Conservation (phyloP, 1,140 invertebrate species). For the Drosophila lacteicornis region DNA sequence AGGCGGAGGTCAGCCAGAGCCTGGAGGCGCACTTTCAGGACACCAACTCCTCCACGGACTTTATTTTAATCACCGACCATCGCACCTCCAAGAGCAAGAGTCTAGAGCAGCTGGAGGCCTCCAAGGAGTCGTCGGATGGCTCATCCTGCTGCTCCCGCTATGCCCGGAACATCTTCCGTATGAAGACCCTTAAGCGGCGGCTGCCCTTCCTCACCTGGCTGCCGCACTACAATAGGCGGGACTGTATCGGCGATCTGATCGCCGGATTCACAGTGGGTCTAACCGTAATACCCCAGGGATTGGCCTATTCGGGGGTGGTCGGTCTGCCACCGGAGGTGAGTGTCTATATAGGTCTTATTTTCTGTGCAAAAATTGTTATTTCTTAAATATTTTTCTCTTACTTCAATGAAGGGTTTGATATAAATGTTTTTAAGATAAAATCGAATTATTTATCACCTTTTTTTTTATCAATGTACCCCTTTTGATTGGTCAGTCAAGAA, state of each 20-base stretch:
- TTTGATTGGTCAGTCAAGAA: slow-evolving; percentile 16
- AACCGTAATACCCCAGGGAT: slow-evolving; percentile 92
- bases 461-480: background rate
- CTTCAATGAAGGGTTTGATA: background rate
- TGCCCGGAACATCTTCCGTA: slow-evolving; percentile 70
- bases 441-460: background rate
- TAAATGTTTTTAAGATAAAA: fast-evolving
- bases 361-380: background rate
- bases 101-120: slow-evolving; percentile 67
- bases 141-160: slow-evolving; percentile 49
- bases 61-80: slow-evolving; percentile 77
- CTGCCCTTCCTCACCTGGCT: slow-evolving; percentile 91
- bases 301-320: slow-evolving; percentile 94
- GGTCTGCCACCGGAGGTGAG: slow-evolving; percentile 89
- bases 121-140: slow-evolving; percentile 38
- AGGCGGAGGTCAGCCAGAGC: slow-evolving; percentile 64
- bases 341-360: background rate
- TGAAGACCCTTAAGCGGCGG: slow-evolving; percentile 89
- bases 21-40: slow-evolving; percentile 64
- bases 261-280: slow-evolving; percentile 95
- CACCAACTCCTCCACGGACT: slow-evolving; percentile 68
- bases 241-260: slow-evolving; percentile 90
- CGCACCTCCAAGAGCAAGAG: slow-evolving; percentile 74
- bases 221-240: slow-evolving; percentile 88
- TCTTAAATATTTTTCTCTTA: background rate